A percentile compares a stretch with the other conserved stretches of the same genome.
These are phyloP conservation scores for Poeciliopsis gracilis DNA, from an alignment of 2,797 vertebrate genomes.

Conservation along the genomic window DNA sequence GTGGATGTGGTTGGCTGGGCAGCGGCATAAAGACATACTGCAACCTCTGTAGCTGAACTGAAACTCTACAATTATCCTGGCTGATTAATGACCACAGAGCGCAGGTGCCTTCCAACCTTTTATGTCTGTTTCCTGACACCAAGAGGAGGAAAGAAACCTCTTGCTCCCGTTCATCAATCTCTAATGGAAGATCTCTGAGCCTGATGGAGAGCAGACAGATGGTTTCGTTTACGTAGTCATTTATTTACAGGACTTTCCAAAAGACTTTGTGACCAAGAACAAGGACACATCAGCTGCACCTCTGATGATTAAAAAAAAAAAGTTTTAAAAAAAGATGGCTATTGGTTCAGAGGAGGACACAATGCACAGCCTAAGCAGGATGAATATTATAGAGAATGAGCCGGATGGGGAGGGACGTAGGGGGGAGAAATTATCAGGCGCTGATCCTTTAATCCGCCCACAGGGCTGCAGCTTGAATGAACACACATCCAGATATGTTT, in stretches of 20 bases:
- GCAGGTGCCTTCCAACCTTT: conserved; percentile 11
- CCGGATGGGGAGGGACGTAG: conserved; percentile 11
- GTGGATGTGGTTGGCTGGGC: conserved; percentile 47
- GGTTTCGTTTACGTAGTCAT: conserved; percentile 69
- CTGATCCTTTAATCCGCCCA: conserved; percentile 79
- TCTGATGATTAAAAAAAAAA: conserved; percentile 1
- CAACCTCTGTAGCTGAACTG: not conserved
- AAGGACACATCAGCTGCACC: conserved; percentile 11
- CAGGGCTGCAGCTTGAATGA: conserved; percentile 64
- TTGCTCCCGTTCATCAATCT: conserved; percentile 57
- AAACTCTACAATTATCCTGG: conserved; percentile 69
- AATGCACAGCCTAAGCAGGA: conserved; percentile 40
- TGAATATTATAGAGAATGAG: conserved; percentile 29
- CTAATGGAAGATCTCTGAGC: conserved; percentile 63
- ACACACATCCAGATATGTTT: conserved; percentile 54
- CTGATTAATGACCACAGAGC: conserved; percentile 16
- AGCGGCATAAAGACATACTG: conserved; percentile 26
- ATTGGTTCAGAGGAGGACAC: conserved; percentile 30
- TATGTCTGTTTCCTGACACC: conserved; percentile 66
- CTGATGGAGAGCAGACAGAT: conserved; percentile 48
- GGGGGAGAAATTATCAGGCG: conserved; percentile 62
- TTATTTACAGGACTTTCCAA: conserved; percentile 69
- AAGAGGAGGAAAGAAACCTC: conserved; percentile 46
- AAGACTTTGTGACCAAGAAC: conserved; percentile 37
- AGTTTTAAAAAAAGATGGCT: not conserved